Percentiles rank a stretch among this genome's conserved stretches.
Evolutionary conservation across 1,140 invertebrate species (phyloP).

Genomic region (Campoletis sonorensis): DNA sequence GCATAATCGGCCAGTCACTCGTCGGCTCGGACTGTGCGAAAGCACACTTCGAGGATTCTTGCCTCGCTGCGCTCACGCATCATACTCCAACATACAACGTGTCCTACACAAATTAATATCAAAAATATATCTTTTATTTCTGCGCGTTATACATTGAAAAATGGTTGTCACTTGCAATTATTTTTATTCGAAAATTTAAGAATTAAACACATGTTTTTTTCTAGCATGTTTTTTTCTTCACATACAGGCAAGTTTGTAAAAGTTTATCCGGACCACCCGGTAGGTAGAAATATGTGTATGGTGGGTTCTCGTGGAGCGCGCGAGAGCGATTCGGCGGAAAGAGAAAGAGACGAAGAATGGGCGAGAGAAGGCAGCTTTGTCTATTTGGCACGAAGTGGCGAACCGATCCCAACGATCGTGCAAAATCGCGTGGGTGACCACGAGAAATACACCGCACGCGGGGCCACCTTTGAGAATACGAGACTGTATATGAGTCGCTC

Average conservation of each 20-base stretch:
- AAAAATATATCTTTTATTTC: no score
- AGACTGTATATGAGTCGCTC: conserved; percentile 3
- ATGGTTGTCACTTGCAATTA: no score
- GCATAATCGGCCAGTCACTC: conserved; percentile 40
- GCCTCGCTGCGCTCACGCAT: conserved; percentile 3
- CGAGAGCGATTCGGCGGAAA: conserved; percentile 18
- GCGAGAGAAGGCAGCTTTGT: conserved; percentile 25
- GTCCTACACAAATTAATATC: not conserved
- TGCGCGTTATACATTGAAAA: not conserved
- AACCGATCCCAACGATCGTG: not conserved
- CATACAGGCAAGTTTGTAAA: no score
- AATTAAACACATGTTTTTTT: no score
- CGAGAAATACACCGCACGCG: not conserved
- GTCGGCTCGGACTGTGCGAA: not conserved
- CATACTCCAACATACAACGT: not conserved
- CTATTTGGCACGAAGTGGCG: conserved; percentile 33
- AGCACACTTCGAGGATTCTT: conserved; percentile 18
- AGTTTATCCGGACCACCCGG: not conserved
- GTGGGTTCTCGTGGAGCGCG: not conserved
- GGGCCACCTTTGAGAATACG: conserved; percentile 29
- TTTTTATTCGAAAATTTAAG: no score
- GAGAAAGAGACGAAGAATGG: conserved; percentile 1
- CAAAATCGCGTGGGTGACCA: conserved; percentile 29
- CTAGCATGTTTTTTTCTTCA: no score
- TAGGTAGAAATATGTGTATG: no score